phyloP scores from a whole-genome alignment of 2,888 invertebrate species.

The Sinhomidia bicolor region DNA sequence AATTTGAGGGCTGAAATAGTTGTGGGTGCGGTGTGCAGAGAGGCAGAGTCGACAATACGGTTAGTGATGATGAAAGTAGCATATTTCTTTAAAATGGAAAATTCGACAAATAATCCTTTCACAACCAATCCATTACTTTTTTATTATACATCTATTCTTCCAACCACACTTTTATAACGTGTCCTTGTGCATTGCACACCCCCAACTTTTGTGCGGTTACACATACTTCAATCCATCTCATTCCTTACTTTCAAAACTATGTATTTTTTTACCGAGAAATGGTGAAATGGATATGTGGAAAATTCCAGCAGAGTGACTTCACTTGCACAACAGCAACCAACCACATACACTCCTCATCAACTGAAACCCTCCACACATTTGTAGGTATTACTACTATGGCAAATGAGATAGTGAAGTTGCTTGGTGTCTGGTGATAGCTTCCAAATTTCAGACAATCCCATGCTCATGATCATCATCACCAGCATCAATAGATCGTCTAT shows the following conservation, averaged over 20 bases:
- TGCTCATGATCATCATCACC: background rate
- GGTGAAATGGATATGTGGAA: background rate
- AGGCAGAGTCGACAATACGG: background rate
- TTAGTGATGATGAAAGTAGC: background rate
- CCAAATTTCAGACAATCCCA: background rate
- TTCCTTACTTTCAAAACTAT: conserved; percentile 11
- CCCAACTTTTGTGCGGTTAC: background rate
- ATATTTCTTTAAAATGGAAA: too few species aligned
- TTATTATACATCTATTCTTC: background rate
- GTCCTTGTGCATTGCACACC: background rate
- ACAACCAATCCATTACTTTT: background rate
- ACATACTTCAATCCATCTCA: conserved; percentile 10
- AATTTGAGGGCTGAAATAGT: too few species aligned
- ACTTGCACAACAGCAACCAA: background rate
- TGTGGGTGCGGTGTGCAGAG: background rate
- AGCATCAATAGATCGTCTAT: too few species aligned
- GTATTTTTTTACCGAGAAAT: background rate
- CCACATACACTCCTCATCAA: background rate
- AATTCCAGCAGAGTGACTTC: conserved; percentile 2
- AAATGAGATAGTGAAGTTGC: background rate
- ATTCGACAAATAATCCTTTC: too few species aligned
- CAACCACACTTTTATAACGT: background rate
- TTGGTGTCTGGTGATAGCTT: conserved; percentile 10
- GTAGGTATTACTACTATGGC: conserved; percentile 9
- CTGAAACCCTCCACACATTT: too few species aligned